Conservation (phyloP, 1,140 invertebrate species). For the Rhyzopertha dominica region DNA sequence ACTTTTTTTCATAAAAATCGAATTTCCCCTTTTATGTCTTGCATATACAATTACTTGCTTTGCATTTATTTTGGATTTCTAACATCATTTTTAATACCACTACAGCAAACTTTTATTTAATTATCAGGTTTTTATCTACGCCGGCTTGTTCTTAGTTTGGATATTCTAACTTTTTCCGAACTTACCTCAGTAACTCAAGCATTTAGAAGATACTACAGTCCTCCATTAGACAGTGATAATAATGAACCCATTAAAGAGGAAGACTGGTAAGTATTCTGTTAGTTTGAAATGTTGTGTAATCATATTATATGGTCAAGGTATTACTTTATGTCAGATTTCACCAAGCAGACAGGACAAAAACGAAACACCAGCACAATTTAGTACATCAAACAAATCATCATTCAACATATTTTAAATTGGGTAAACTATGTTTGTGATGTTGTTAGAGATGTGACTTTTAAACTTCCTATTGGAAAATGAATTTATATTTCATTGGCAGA, state of each 20-base stretch:
- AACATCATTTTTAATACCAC: slow-evolving; percentile 49
- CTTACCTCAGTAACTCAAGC: slow-evolving; percentile 63
- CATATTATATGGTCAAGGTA: slow-evolving; percentile 1
- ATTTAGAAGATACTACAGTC: slow-evolving; percentile 56
- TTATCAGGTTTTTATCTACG: slow-evolving; percentile 71
- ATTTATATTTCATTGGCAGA: slow-evolving; percentile 3
- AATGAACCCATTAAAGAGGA: slow-evolving; percentile 16
- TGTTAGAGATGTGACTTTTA: slow-evolving; percentile 5
- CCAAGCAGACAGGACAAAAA: not conserved
- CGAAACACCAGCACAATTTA: not conserved
- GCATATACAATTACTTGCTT: not conserved
- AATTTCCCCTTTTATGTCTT: not conserved
- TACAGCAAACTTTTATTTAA: too few species aligned
- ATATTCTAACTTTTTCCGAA: slow-evolving; percentile 77
- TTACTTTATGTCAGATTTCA: not conserved
- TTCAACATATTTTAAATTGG: not conserved
- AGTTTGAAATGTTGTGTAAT: not conserved
- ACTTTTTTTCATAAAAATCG: slow-evolving; percentile 25
- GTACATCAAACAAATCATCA: not conserved
- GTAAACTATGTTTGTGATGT: not conserved
- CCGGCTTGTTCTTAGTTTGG: slow-evolving; percentile 71
- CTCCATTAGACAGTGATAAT: slow-evolving; percentile 18
- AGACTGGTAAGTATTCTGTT: slow-evolving; percentile 23
- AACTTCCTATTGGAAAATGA: slow-evolving; percentile 1
- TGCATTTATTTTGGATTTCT: slow-evolving; percentile 30